phyloP scores from a whole-genome alignment of 2,888 invertebrate species.

The Chrysolina oricalcia region DNA sequence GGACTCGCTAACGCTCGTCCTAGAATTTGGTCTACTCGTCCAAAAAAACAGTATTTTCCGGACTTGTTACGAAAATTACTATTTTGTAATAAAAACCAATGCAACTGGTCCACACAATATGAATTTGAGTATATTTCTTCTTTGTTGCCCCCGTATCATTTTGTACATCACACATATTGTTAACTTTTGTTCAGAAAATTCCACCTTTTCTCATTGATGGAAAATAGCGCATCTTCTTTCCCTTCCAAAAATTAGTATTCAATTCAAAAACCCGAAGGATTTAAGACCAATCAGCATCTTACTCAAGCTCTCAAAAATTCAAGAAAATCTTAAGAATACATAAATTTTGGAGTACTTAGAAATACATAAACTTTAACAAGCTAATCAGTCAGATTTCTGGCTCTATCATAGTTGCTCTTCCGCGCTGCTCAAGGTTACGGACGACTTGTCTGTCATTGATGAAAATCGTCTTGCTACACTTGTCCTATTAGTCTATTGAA shows the following conservation, averaged over 20 bases:
- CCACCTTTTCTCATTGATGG: neutral
- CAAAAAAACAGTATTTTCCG: too few relatives aligned
- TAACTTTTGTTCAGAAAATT: conserved; percentile 15
- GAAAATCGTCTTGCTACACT: neutral
- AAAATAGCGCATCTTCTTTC: conserved; percentile 13
- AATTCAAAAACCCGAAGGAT: neutral
- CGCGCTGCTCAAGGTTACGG: neutral
- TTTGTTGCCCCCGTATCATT: conserved; percentile 14
- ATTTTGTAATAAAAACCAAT: too few relatives aligned
- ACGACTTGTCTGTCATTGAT: neutral
- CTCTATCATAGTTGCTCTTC: neutral
- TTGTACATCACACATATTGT: conserved; percentile 15
- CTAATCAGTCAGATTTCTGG: neutral
- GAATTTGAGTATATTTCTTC: neutral
- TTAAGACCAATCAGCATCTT: conserved; percentile 6
- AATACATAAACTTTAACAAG: neutral
- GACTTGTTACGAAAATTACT: too few relatives aligned
- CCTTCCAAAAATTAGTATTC: conserved; percentile 1
- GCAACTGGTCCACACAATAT: conserved; percentile 7
- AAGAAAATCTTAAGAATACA: neutral
- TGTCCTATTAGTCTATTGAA: conserved; percentile 4
- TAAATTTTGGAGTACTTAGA: neutral
- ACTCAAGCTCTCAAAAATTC: neutral
- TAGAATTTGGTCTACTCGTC: too few relatives aligned
- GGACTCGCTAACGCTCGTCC: too few relatives aligned